These are phyloP conservation scores for Antechinus flavipes DNA, from an alignment of 2,113 vertebrate genomes.

Conservation along the genomic window DNA sequence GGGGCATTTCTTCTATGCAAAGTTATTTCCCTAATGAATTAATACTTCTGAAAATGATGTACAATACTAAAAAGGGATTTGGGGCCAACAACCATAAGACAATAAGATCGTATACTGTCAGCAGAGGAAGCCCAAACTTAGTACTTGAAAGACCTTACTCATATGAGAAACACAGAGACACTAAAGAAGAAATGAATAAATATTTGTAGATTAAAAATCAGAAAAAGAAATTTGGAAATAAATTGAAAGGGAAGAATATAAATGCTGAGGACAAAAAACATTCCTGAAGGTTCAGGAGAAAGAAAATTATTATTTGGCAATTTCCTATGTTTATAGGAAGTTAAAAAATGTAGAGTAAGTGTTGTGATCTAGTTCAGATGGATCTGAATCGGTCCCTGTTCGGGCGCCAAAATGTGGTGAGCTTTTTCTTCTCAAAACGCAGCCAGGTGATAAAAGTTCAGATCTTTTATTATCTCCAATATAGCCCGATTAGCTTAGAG, in stretches of 20 bases:
- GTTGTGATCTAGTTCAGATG: no score
- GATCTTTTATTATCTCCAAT: no score
- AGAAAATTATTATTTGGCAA: background rate
- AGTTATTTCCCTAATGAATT: background rate
- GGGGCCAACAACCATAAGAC: background rate
- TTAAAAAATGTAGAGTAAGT: background rate
- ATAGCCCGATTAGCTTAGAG: no score
- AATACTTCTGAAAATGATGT: background rate
- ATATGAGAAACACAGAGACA: background rate
- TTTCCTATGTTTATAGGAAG: background rate
- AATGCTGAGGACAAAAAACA: background rate
- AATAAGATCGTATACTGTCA: background rate
- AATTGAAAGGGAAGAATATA: background rate
- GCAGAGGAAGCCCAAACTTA: background rate
- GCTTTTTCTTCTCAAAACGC: no score
- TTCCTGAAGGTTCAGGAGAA: background rate
- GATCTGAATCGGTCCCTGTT: no score
- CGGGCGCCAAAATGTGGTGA: no score
- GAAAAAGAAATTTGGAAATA: background rate
- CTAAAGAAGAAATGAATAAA: background rate
- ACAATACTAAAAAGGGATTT: background rate
- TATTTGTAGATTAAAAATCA: background rate
- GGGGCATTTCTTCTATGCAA: background rate
- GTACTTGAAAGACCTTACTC: background rate
- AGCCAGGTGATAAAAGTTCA: no score